These are phyloP conservation scores for Phalera bucephala DNA, from an alignment of 2,888 invertebrate species.

Conservation along the genomic window DNA sequence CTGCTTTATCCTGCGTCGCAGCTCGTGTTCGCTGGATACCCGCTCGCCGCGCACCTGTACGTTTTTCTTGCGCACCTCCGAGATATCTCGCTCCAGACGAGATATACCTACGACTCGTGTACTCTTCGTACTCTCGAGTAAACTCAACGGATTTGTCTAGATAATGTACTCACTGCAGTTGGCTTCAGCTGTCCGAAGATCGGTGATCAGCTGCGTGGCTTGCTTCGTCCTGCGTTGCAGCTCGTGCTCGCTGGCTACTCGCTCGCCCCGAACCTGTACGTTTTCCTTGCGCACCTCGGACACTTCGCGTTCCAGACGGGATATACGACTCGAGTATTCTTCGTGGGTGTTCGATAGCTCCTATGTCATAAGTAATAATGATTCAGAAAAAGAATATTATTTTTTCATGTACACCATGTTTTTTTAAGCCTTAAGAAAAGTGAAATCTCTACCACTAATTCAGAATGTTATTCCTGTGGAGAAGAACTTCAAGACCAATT, in stretches of 20 bases:
- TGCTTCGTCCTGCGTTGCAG: conserved; percentile 14
- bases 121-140: no score
- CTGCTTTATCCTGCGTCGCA: conserved; percentile 13
- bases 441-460: no score
- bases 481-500: no score
- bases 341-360: conserved; percentile 44
- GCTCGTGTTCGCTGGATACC: conserved; percentile 23
- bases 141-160: no score
- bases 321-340: conserved; percentile 44
- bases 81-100: conserved; percentile 43
- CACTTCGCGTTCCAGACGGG: conserved; percentile 44
- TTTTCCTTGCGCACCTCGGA: conserved; percentile 32
- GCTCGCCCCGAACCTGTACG: conserved; percentile 20
- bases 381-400: no score
- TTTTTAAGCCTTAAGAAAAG: no score
- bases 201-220: conserved; percentile 16
- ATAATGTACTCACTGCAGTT: conserved; percentile 41
- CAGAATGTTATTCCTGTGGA: no score
- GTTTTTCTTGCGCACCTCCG: conserved; percentile 32
- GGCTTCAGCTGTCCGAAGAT: conserved; percentile 30
- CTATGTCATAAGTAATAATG: no score
- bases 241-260: conserved; percentile 23
- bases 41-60: conserved; percentile 21
- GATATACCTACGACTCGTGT: conserved; percentile 39
- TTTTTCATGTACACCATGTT: no score